Conservation (phyloP, 2,888 invertebrate species). For the Lottia scabra region DNA sequence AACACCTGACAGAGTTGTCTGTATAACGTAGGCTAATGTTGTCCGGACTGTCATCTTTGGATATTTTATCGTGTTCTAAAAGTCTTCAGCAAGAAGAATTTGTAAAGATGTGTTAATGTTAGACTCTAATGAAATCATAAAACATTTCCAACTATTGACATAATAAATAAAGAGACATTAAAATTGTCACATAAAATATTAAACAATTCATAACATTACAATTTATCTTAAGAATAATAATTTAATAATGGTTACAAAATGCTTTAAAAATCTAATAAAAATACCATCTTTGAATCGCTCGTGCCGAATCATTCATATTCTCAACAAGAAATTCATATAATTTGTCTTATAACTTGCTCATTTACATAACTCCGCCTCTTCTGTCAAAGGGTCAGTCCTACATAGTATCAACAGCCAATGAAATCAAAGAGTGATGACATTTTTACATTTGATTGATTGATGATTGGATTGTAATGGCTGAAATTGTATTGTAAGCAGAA, state of each 20-base stretch:
- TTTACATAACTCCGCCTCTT: background rate
- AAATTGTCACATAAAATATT: too few relatives aligned
- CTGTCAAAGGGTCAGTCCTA: background rate
- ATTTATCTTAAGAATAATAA: background rate
- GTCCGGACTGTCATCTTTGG: too few relatives aligned
- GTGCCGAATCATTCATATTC: constrained; percentile 3
- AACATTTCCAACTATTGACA: too few relatives aligned
- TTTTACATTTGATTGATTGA: constrained; percentile 3
- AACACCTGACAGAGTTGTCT: too few relatives aligned
- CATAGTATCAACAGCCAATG: background rate
- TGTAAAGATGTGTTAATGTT: too few relatives aligned
- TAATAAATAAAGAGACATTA: too few relatives aligned
- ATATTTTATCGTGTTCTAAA: too few relatives aligned
- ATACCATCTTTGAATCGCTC: background rate
- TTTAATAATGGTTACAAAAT: background rate
- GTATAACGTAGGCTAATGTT: too few relatives aligned
- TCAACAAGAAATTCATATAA: background rate
- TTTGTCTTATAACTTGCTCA: background rate
- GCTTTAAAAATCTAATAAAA: background rate
- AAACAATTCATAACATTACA: background rate
- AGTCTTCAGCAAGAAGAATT: too few relatives aligned
- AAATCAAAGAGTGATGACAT: background rate
- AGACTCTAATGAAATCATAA: too few relatives aligned
- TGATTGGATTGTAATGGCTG: constrained; percentile 4
- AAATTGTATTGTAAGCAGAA: background rate